Evolutionary conservation across 2,113 vertebrate species (phyloP).

Genomic region (Chaetodon auriga): DNA sequence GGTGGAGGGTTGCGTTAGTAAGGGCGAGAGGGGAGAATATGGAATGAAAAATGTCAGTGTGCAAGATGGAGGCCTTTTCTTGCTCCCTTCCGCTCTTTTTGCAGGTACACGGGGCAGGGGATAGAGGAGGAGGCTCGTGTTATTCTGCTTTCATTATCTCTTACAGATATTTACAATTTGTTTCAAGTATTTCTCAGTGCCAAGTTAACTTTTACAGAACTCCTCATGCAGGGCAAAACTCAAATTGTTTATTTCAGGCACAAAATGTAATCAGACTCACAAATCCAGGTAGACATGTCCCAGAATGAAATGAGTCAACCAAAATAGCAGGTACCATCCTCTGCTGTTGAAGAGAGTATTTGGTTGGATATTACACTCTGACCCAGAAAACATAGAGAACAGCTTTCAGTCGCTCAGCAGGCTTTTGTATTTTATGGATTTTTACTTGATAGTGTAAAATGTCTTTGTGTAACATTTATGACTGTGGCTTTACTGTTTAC

Average conservation of each 20-base stretch:
- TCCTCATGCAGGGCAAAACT: neutral
- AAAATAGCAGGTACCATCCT: neutral
- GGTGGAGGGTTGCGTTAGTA: conserved; percentile 59
- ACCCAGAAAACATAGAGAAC: conserved; percentile 4
- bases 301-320: conserved; percentile 17
- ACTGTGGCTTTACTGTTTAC: neutral
- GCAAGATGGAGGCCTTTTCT: conserved; percentile 46
- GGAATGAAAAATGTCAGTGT: conserved; percentile 67
- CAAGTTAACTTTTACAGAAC: conserved; percentile 15
- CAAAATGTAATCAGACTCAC: neutral
- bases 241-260: conserved; percentile 11
- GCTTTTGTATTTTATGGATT: neutral
- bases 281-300: neutral
- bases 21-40: conserved; percentile 74
- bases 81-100: conserved; percentile 67
- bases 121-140: conserved; percentile 65
- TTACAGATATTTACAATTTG: conserved; percentile 9
- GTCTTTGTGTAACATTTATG: neutral
- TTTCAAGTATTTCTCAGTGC: conserved; percentile 14
- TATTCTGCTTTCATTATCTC: conserved; percentile 67
- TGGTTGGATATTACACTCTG: neutral
- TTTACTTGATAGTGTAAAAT: neutral
- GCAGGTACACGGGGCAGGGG: conserved; percentile 81
- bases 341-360: neutral
- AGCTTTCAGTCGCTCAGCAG: neutral